These are phyloP conservation scores for Xenotilapia leptura DNA, from an alignment of 2,113 vertebrate genomes.

Conservation along the genomic window DNA sequence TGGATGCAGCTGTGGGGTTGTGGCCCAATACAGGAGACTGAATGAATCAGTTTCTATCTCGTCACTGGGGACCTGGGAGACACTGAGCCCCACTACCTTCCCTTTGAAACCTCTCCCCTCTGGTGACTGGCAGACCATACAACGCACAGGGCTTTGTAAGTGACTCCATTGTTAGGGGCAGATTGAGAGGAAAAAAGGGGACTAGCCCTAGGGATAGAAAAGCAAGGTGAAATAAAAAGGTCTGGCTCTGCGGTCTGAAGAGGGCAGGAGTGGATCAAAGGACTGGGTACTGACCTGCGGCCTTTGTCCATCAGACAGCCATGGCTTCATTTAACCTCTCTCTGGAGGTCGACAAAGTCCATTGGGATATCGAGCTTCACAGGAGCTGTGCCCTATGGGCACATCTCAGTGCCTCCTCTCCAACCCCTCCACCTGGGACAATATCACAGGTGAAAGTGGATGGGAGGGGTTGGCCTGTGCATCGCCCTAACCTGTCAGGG, in stretches of 20 bases:
- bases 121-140: conserved; percentile 71
- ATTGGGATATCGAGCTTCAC: conserved; percentile 68
- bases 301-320: conserved; percentile 72
- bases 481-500: conserved; percentile 63
- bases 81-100: conserved; percentile 66
- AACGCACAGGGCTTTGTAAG: conserved; percentile 75
- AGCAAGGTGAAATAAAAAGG: conserved; percentile 70
- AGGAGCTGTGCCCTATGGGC: conserved; percentile 59
- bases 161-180: conserved; percentile 74
- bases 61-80: conserved; percentile 65
- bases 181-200: conserved; percentile 69
- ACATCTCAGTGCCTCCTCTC: conserved; percentile 50
- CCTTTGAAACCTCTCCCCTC: conserved; percentile 74
- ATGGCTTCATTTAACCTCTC: conserved; percentile 70
- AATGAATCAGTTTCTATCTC: conserved; percentile 66
- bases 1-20: conserved; percentile 56
- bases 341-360: conserved; percentile 64
- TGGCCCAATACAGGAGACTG: conserved; percentile 44
- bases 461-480: conserved; percentile 50
- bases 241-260: conserved; percentile 68
- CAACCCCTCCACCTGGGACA: conserved; percentile 57
- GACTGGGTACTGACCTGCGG: conserved; percentile 64
- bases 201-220: conserved; percentile 60
- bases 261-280: conserved; percentile 72
- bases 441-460: conserved; percentile 72